Evolutionary conservation across 2,797 vertebrate genomes (phyloP).

Genomic region (Rhinoraja longicauda): DNA sequence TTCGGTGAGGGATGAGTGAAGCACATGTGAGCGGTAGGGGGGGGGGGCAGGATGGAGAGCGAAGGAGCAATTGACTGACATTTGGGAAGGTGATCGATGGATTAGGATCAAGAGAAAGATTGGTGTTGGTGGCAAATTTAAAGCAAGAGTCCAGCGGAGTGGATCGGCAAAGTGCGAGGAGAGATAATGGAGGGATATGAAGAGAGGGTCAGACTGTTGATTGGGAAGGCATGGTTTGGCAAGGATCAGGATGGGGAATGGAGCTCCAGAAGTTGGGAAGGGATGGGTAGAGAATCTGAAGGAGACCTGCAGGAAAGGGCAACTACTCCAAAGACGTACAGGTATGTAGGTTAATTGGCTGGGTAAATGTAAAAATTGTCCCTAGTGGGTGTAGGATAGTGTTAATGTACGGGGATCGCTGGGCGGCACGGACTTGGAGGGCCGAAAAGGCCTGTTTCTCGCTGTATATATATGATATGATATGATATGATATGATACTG

Average conservation of each 20-base stretch:
- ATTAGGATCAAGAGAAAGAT: background rate
- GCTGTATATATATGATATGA: too few relatives aligned
- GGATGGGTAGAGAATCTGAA: too few relatives aligned
- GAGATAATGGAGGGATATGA: background rate
- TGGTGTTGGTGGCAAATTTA: background rate
- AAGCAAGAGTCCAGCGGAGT: background rate
- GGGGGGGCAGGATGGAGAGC: slow-evolving; percentile 32
- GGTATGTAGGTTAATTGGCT: too few relatives aligned
- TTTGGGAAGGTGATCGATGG: background rate
- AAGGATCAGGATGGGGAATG: background rate
- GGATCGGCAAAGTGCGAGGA: too few relatives aligned
- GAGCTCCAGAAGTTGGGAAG: background rate
- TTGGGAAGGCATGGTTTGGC: background rate
- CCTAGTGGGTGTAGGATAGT: too few relatives aligned
- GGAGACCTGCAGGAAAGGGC: background rate
- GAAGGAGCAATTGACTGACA: background rate
- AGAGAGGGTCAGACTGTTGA: background rate
- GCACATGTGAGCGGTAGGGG: slow-evolving; percentile 36
- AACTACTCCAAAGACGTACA: too few relatives aligned
- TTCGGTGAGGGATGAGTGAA: too few relatives aligned
- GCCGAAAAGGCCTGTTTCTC: too few relatives aligned
- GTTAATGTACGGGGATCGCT: too few relatives aligned
- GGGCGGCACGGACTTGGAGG: too few relatives aligned
- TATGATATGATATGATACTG: too few relatives aligned
- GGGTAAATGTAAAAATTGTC: too few relatives aligned